Evolutionary conservation across 2,797 vertebrate species (phyloP).

Genomic region (Denticeps clupeoides): DNA sequence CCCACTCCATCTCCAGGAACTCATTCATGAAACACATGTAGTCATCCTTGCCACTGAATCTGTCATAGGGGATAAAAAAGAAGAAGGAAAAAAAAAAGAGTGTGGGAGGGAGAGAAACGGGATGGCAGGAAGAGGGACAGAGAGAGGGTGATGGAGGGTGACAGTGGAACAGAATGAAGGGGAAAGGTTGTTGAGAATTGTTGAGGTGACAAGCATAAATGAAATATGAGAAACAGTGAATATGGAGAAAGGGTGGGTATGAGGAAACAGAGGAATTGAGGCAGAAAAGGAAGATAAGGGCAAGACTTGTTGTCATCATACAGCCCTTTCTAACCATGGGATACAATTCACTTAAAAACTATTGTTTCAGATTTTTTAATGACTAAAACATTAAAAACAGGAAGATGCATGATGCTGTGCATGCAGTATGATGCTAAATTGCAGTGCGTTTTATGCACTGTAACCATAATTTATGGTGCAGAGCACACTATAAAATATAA

Average conservation of each 20-base stretch:
- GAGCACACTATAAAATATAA: too few species aligned
- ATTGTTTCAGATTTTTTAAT: too few species aligned
- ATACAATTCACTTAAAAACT: too few species aligned
- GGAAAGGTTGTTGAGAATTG: background rate
- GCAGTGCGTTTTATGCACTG: too few species aligned
- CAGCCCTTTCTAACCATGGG: too few species aligned
- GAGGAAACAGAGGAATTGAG: background rate
- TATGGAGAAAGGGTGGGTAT: slow-evolving; percentile 7
- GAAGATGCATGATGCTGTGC: too few species aligned
- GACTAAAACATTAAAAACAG: too few species aligned
- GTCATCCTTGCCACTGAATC: slow-evolving; percentile 88
- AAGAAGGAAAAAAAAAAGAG: background rate
- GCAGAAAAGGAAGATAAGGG: background rate
- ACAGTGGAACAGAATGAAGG: background rate
- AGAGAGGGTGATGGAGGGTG: background rate
- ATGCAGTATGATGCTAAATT: too few species aligned
- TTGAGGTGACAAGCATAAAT: slow-evolving; percentile 6
- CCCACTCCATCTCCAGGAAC: slow-evolving; percentile 95
- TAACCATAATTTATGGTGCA: too few species aligned
- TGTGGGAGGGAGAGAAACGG: slow-evolving; percentile 5
- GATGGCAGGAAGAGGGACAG: background rate
- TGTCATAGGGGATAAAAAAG: slow-evolving; percentile 38
- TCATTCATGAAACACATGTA: slow-evolving; percentile 96
- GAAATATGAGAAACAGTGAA: slow-evolving; percentile 6
- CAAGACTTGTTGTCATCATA: too few species aligned